phyloP scores from a whole-genome alignment of 2,797 vertebrate species.

The Orientallactaga sibirica region DNA sequence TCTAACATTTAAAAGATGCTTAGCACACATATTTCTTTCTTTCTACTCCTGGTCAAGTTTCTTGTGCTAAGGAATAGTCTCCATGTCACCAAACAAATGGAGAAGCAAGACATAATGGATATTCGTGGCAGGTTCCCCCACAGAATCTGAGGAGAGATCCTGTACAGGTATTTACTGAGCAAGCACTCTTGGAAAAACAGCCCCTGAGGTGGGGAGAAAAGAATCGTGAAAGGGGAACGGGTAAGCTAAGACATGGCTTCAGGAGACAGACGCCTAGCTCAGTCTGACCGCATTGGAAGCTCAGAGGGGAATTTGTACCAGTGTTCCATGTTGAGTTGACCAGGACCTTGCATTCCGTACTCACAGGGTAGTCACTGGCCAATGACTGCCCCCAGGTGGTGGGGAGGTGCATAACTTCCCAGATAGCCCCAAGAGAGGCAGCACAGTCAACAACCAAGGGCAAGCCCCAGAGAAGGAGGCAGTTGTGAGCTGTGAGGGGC shows the following conservation, averaged over 20 bases:
- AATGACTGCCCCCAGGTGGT: background rate
- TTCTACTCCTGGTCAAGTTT: background rate
- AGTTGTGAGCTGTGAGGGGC: background rate
- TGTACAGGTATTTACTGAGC: background rate
- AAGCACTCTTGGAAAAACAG: background rate
- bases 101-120: background rate
- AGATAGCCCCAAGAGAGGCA: background rate
- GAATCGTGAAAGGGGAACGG: background rate
- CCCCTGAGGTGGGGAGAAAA: background rate
- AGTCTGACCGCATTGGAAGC: background rate
- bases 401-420: background rate
- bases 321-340: background rate
- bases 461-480: background rate
- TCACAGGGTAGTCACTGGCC: background rate
- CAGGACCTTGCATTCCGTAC: background rate
- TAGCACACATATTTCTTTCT: background rate
- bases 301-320: background rate
- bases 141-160: background rate
- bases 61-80: background rate
- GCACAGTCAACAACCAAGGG: background rate
- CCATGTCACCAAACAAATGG: background rate
- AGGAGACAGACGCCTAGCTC: background rate
- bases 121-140: background rate
- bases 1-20: background rate
- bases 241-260: background rate